These are phyloP conservation scores for Mystacides longicornis DNA, from an alignment of 2,888 invertebrate genomes.

Conservation along the genomic window DNA sequence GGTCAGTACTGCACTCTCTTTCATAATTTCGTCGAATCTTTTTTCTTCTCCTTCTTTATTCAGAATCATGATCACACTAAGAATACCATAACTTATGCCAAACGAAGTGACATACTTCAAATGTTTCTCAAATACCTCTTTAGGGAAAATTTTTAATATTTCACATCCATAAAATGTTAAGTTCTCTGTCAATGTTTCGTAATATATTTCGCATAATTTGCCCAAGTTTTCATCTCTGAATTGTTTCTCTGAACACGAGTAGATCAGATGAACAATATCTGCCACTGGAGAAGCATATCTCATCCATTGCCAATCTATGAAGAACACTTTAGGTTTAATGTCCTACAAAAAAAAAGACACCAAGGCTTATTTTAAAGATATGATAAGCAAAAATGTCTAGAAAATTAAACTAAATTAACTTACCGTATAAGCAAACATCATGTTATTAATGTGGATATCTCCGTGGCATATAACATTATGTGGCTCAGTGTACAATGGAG, in stretches of 20 bases:
- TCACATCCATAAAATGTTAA: neutral
- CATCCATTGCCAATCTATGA: neutral
- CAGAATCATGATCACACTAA: neutral
- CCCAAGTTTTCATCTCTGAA: neutral
- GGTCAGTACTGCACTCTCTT: neutral
- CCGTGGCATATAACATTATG: conserved; percentile 21
- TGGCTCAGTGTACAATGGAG: neutral
- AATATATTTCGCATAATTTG: neutral
- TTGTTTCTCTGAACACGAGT: neutral
- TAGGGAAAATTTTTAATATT: neutral
- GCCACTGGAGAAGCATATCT: neutral
- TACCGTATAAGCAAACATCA: conserved; percentile 21
- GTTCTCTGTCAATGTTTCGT: neutral
- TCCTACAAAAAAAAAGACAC: neutral
- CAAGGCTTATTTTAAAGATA: neutral
- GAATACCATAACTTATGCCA: neutral
- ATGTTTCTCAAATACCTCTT: neutral
- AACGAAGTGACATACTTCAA: neutral
- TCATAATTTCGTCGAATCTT: neutral
- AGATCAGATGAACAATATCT: neutral
- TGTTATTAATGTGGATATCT: conserved; percentile 22
- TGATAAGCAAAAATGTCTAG: neutral
- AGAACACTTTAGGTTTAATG: neutral
- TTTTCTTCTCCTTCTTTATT: neutral
- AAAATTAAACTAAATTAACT: neutral